phyloP scores from a whole-genome alignment of 2,888 invertebrate species.

The Spicauda simplicius region DNA sequence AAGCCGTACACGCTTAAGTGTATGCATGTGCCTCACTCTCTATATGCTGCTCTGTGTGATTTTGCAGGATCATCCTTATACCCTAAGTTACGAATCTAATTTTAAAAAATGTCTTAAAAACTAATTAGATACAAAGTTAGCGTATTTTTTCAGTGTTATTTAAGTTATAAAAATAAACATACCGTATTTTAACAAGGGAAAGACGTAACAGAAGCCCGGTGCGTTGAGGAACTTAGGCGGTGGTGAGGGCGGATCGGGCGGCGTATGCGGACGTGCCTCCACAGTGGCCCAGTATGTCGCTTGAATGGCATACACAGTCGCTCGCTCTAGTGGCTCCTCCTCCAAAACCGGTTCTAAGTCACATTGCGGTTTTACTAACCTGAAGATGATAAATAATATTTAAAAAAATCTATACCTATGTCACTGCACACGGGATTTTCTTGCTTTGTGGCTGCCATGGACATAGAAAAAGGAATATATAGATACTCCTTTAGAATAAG shows the following conservation, averaged over 20 bases:
- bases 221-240: conserved; percentile 79
- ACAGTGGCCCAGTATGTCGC: conserved; percentile 68
- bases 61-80: too few relatives aligned
- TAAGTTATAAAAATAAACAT: conserved; percentile 47
- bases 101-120: too few relatives aligned
- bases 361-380: conserved; percentile 91
- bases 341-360: conserved; percentile 91
- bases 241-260: conserved; percentile 39
- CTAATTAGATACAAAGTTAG: too few relatives aligned
- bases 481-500: too few relatives aligned
- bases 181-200: conserved; percentile 90
- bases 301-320: conserved; percentile 88
- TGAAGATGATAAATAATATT: conserved; percentile 39
- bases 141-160: too few relatives aligned
- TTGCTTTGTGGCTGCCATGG: too few relatives aligned
- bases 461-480: too few relatives aligned
- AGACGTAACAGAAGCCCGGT: conserved; percentile 93
- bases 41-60: too few relatives aligned
- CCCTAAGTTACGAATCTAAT: too few relatives aligned
- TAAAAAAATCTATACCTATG: too few relatives aligned
- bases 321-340: conserved; percentile 86
- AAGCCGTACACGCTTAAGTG: too few relatives aligned
- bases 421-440: neutral
- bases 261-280: conserved; percentile 43
- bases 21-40: too few relatives aligned